Evolutionary conservation across 2,888 invertebrate species (phyloP).

Genomic region (Caenorhabditis sp.): DNA sequence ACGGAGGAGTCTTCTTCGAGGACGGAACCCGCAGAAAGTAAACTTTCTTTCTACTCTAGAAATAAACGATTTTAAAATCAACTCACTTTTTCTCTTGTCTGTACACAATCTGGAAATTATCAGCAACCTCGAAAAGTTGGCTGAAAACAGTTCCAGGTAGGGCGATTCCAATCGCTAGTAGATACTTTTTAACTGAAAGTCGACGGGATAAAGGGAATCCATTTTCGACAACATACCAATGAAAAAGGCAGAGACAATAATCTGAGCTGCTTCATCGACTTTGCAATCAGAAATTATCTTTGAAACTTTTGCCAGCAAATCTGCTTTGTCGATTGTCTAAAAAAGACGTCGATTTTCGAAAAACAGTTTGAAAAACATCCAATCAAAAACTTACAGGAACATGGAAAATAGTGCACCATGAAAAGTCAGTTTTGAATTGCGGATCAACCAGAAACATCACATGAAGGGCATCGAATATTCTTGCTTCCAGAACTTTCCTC

Average conservation of each 20-base stretch:
- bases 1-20: constrained; percentile 75
- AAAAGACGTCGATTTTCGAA: background rate
- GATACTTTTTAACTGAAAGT: constrained; percentile 49
- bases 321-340: constrained; percentile 36
- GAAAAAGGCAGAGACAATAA: constrained; percentile 54
- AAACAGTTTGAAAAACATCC: no score
- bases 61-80: constrained; percentile 33
- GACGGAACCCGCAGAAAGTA: constrained; percentile 72
- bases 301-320: constrained; percentile 33
- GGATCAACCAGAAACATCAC: constrained; percentile 71
- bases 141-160: constrained; percentile 50
- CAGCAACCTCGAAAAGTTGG: constrained; percentile 61
- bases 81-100: constrained; percentile 57
- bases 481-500: constrained; percentile 66
- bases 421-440: constrained; percentile 67
- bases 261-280: constrained; percentile 40
- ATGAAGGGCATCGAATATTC: constrained; percentile 76
- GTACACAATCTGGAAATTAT: constrained; percentile 59
- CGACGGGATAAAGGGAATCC: background rate
- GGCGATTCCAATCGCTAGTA: constrained; percentile 35
- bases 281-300: constrained; percentile 65
- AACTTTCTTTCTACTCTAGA: constrained; percentile 11
- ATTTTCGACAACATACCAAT: constrained; percentile 11
- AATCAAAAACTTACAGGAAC: constrained; percentile 35
- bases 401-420: constrained; percentile 71